Evolutionary conservation across 2,797 vertebrate species (phyloP).

Genomic region (Paedocypris micromegethes): DNA sequence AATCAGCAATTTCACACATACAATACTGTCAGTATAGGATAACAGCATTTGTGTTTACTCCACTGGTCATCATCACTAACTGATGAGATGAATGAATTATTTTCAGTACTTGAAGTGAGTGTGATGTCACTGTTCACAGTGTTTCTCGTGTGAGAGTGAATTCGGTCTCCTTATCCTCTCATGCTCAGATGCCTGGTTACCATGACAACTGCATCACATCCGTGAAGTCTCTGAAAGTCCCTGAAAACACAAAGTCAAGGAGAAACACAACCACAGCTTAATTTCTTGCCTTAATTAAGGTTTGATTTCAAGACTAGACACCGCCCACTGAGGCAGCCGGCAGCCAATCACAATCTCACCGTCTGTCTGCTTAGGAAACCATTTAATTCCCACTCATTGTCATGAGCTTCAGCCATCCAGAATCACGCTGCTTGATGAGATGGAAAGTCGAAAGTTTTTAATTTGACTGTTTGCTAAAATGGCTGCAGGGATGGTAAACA

Average conservation of each 20-base stretch:
- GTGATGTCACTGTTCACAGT: background rate
- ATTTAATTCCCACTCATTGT: conserved; percentile 18
- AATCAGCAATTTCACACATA: too few species aligned
- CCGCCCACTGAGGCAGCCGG: background rate
- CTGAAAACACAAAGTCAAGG: conserved; percentile 11
- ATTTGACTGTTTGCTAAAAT: background rate
- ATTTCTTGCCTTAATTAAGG: conserved; percentile 22
- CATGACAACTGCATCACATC: conserved; percentile 35
- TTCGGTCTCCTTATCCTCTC: conserved; percentile 3
- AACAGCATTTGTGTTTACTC: too few species aligned
- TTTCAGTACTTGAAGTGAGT: background rate
- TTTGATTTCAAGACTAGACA: conserved; percentile 2
- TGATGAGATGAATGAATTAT: background rate
- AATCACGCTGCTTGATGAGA: conserved; percentile 11
- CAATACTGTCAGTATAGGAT: too few species aligned
- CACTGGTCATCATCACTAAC: background rate
- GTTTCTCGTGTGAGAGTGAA: conserved; percentile 16
- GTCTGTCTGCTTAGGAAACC: conserved; percentile 16
- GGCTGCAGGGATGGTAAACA: too few species aligned
- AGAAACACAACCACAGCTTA: conserved; percentile 9
- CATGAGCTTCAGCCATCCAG: conserved; percentile 14
- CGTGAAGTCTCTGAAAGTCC: conserved; percentile 9
- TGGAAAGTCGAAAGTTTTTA: conserved; percentile 5
- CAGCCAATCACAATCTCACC: conserved; percentile 4
- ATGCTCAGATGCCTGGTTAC: conserved; percentile 26